Evolutionary conservation across 35 echinoderm and acorn worm genomes (phyloP).

Genomic region (Apostichopus japonicus): DNA sequence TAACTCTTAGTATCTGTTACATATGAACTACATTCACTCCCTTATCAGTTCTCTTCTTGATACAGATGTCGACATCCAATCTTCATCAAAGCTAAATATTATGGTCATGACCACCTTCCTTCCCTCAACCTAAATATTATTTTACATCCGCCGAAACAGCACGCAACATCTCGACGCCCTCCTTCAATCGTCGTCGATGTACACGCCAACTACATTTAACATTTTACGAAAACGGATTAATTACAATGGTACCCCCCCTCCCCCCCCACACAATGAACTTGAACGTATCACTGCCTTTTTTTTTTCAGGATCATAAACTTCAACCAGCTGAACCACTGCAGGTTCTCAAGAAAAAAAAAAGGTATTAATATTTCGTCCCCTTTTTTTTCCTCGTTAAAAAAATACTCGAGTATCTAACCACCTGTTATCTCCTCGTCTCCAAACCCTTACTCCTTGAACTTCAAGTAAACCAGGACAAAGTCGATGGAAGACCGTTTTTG

Average conservation of each 20-base stretch:
- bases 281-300: background rate
- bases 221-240: background rate
- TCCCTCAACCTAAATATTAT: background rate
- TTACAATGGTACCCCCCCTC: slow-evolving; percentile 1
- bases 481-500: background rate
- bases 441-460: background rate
- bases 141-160: background rate
- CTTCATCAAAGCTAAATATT: no score
- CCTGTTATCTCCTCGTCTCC: background rate
- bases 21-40: no score
- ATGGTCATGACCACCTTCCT: background rate
- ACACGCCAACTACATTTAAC: background rate
- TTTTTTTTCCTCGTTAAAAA: background rate
- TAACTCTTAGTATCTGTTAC: no score
- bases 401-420: background rate
- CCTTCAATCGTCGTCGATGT: background rate
- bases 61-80: no score
- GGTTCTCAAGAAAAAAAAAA: background rate
- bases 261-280: background rate
- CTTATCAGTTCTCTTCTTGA: no score
- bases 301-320: background rate
- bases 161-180: background rate
- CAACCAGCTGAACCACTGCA: background rate
- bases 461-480: background rate
- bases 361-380: background rate